Evolutionary conservation across 2,888 invertebrate genomes (phyloP), one percentile per base, ranked within the genome.

Genomic region (Netelia virgata): DNA sequence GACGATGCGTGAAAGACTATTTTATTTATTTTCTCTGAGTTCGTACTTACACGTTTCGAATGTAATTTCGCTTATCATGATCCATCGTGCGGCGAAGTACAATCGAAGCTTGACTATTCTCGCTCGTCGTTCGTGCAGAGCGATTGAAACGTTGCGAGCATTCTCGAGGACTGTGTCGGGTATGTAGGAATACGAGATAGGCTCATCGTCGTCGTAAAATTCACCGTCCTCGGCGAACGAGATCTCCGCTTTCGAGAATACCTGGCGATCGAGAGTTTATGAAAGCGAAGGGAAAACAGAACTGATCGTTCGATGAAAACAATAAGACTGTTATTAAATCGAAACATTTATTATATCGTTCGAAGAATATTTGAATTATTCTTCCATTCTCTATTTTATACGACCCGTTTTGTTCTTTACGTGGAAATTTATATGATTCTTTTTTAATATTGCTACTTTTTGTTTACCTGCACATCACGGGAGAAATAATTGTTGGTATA

Each of bases 401-500:
- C 28, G 28, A 28, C 6, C 6, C 3, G 28, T 28, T 28, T 28
- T 28, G 28, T 28, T 28, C 28, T 5, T 28, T 5, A 28, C 6
- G 28, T 5, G 28, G 5, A 28, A 3, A 28, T 28, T 28, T 3
- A 28, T 28, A 28, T 28, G 28, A 53, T n/a, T 53, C 1, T 53
- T 53, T 53, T 18, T 57, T 3, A 5, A 18, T 8, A 57, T 1
- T 57, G 11, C 5, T 14, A 16, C 16, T 8, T 20, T 43, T 43
- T 3, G 9, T 36, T 93, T 92, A 96, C 96, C 95, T 96, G 95
- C 18, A 97, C 96, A 85, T 96, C 96, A 90, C 96, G 95, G 70
- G 94, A 95, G 93, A 95, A 96, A 91, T 96, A 95, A 92, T 97
- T 97, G 94, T 96, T 97, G 55, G 96, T 95, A 92, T 95, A 96